Conservation (phyloP, 2,797 vertebrate species). For the Moxostoma hubbsi region DNA sequence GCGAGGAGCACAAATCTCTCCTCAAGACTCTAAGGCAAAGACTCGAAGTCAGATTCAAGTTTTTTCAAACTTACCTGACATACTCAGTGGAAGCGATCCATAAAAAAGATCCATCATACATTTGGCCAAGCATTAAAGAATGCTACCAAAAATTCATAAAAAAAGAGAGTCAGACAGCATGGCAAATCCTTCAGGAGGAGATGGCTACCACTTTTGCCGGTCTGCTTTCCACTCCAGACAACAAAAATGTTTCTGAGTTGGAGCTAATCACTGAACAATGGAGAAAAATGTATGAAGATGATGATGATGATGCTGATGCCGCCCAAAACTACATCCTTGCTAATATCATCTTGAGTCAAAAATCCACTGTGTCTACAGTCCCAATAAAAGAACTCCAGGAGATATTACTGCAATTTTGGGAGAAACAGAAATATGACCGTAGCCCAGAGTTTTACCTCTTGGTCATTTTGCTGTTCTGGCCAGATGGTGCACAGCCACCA, state of each 20-base stretch:
- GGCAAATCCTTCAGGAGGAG: not conserved
- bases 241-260: not conserved
- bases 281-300: not conserved
- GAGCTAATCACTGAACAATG: constrained; percentile 12
- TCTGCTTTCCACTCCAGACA: not conserved
- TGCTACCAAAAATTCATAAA: constrained; percentile 10
- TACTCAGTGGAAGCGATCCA: constrained; percentile 32
- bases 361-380: not conserved
- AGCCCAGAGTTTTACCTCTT: not conserved
- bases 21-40: constrained; percentile 15
- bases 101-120: constrained; percentile 11
- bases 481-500: not conserved
- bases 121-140: not conserved
- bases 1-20: not conserved
- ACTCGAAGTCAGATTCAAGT: constrained; percentile 18
- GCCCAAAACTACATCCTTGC: constrained; percentile 28
- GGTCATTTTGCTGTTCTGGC: constrained; percentile 49
- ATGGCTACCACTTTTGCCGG: constrained; percentile 24
- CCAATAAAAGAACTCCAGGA: not conserved
- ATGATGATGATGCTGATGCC: not conserved
- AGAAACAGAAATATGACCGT: not conserved
- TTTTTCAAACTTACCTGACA: constrained; percentile 46
- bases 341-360: constrained; percentile 39
- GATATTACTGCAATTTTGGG: constrained; percentile 14
- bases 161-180: not conserved